A percentile compares a stretch with the other conserved stretches of the same genome.
These are phyloP conservation scores for Lamprologus sp. DNA, from an alignment of 2,113 vertebrate genomes.

Conservation along the genomic window DNA sequence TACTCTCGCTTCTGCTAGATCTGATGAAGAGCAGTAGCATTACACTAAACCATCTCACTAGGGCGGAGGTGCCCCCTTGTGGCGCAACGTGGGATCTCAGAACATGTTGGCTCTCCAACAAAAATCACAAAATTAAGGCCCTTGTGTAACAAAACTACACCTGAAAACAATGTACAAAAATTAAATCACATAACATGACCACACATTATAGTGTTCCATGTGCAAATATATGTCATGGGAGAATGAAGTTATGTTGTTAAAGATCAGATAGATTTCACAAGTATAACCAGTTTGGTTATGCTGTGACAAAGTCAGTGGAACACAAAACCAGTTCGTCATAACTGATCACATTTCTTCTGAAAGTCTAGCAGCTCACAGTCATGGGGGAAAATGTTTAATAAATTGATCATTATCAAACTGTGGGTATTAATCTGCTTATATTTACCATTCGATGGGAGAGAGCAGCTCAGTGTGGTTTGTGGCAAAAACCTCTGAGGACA, in stretches of 20 bases:
- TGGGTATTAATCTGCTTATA: background rate
- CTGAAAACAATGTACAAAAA: background rate
- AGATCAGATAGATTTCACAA: background rate
- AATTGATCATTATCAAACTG: background rate
- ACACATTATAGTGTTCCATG: background rate
- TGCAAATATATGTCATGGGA: background rate
- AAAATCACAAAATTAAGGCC: background rate
- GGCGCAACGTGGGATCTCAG: background rate
- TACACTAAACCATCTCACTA: background rate
- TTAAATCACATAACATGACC: background rate
- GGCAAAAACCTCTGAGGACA: background rate
- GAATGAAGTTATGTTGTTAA: fast-evolving
- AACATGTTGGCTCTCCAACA: background rate
- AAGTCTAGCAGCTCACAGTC: background rate
- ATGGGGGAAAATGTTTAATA: background rate
- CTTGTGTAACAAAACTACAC: too few relatives aligned
- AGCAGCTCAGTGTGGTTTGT: background rate
- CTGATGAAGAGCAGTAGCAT: background rate
- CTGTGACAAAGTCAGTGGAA: background rate
- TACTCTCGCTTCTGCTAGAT: background rate
- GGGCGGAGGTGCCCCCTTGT: background rate
- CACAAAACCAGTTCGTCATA: background rate
- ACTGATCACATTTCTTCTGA: background rate
- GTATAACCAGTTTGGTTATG: background rate
- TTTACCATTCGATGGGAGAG: fast-evolving